Conservation (phyloP, 1,140 invertebrate species). For the Ceratina calcarata region DNA sequence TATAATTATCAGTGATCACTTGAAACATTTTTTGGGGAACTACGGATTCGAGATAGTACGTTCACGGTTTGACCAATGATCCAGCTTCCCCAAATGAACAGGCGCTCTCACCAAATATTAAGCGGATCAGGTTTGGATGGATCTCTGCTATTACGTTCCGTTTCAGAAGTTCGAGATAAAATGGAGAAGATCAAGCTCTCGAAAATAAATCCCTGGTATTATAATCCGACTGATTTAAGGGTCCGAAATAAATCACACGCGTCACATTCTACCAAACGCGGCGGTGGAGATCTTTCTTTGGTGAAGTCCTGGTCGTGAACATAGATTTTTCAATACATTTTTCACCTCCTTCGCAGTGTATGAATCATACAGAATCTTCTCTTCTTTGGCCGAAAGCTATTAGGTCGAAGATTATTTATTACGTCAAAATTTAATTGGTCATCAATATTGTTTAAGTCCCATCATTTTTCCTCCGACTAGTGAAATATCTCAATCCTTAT, state of each 20-base stretch:
- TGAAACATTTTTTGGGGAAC: background rate
- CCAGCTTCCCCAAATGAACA: background rate
- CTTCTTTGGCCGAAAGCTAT: background rate
- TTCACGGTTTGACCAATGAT: background rate
- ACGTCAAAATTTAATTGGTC: conserved; percentile 3
- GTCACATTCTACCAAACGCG: conserved; percentile 9
- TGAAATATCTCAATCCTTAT: no score
- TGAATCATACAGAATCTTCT: background rate
- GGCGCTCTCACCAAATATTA: background rate
- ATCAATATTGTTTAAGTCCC: background rate
- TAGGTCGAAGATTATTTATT: conserved; percentile 15
- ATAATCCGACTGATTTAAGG: conserved; percentile 32
- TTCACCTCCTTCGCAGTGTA: background rate
- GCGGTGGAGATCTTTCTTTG: conserved; percentile 10
- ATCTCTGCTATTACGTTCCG: background rate
- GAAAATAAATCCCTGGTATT: conserved; percentile 37
- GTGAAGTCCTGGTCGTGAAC: conserved; percentile 2
- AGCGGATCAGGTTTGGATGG: background rate
- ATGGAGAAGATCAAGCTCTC: conserved; percentile 2
- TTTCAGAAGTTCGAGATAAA: background rate
- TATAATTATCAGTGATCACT: background rate
- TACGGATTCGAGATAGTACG: background rate
- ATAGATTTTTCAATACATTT: conserved; percentile 25
- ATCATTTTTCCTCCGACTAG: background rate
- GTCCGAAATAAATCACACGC: conserved; percentile 4